Evolutionary conservation across 2,888 invertebrate species (phyloP).

Genomic region (Polymixis flavicincta): DNA sequence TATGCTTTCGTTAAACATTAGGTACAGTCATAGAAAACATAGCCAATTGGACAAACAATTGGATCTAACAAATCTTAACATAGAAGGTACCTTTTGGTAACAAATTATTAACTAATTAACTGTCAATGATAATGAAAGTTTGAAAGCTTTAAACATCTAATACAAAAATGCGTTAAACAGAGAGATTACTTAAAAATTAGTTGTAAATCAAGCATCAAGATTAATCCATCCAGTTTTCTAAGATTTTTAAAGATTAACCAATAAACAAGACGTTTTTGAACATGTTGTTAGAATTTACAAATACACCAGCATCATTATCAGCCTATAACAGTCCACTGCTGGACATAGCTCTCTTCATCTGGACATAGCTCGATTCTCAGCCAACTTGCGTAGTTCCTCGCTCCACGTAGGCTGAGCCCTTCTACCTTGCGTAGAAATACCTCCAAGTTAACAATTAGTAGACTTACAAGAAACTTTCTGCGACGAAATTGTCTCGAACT

Average conservation of each 20-base stretch:
- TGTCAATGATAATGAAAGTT: not conserved
- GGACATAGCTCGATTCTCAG: no score
- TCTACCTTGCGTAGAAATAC: not conserved
- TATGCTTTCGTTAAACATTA: not conserved
- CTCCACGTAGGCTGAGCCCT: no score
- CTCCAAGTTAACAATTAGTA: not conserved
- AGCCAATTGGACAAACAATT: not conserved
- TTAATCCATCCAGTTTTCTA: not conserved
- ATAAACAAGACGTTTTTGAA: not conserved
- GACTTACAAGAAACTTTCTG: no score
- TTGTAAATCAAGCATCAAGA: not conserved
- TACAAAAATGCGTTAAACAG: not conserved
- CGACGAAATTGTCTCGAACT: not conserved
- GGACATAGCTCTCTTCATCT: no score
- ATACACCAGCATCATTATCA: no score
- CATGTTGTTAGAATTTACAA: not conserved
- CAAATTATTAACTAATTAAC: not conserved
- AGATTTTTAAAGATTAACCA: not conserved
- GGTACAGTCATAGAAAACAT: not conserved
- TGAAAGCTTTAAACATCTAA: not conserved
- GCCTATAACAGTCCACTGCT: no score
- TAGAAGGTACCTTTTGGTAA: constrained; percentile 20
- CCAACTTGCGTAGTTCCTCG: no score
- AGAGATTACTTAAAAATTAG: not conserved
- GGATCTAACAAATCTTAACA: not conserved